A percentile compares a stretch with the other conserved stretches of the same genome.
Conservation (phyloP, 37 sponge, comb jelly and placozoan species). For the Spongilla lacustris region DNA sequence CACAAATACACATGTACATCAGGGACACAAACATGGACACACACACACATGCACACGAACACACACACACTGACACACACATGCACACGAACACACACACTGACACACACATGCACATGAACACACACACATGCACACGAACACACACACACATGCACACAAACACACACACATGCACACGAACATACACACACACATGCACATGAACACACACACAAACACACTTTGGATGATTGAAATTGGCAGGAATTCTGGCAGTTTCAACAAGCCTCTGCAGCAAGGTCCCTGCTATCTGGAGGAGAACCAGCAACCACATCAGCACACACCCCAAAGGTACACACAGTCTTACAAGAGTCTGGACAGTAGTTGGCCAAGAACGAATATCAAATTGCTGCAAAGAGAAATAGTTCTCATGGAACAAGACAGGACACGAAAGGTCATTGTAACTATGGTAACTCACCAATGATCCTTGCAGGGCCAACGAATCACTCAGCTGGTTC, state of each 20-base stretch:
- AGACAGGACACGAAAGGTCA: too few species aligned
- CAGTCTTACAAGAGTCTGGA: conserved; percentile 15
- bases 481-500: conserved; percentile 33
- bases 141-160: background rate
- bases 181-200: background rate
- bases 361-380: conserved; percentile 4
- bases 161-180: background rate
- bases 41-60: too few species aligned
- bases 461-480: conserved; percentile 25
- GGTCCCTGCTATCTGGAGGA: conserved; percentile 33
- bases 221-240: background rate
- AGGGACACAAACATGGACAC: too few species aligned
- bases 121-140: background rate
- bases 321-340: background rate
- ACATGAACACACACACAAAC: background rate
- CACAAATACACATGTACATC: too few species aligned
- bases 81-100: background rate
- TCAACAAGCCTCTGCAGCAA: conserved; percentile 44
- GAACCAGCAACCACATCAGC: background rate
- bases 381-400: background rate
- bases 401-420: too few species aligned
- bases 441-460: conserved; percentile 1
- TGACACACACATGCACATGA: background rate
- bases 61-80: too few species aligned
- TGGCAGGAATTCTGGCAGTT: conserved; percentile 29